A percentile compares a stretch with the other conserved stretches of the same genome.
Conservation (phyloP, 2,888 invertebrate species). For the Hololepta plana region DNA sequence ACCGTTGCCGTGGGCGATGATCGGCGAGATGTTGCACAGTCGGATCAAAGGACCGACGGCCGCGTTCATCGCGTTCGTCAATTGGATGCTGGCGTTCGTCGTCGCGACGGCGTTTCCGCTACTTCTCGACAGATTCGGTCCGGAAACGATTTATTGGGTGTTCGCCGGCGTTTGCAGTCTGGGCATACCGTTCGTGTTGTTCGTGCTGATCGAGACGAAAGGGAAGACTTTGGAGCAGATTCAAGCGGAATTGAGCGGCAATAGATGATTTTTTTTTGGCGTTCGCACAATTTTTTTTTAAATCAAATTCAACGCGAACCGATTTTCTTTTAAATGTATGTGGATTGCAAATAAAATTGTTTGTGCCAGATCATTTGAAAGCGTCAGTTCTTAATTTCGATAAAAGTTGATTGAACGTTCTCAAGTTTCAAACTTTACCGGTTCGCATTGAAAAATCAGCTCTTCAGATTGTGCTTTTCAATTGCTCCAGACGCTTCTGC, state of each 20-base stretch:
- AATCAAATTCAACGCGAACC: too few species aligned
- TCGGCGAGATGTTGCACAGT: slow-evolving; percentile 30
- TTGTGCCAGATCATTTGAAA: too few species aligned
- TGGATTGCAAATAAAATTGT: too few species aligned
- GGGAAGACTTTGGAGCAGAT: slow-evolving; percentile 30
- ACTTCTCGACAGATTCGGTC: slow-evolving; percentile 18
- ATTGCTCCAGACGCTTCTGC: too few species aligned
- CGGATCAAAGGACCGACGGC: slow-evolving; percentile 22
- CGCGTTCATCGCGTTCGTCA: slow-evolving; percentile 25
- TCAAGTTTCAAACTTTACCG: too few species aligned
- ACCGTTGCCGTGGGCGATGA: slow-evolving; percentile 31
- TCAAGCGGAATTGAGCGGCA: slow-evolving; percentile 22
- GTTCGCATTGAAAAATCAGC: too few species aligned
- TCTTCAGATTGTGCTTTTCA: too few species aligned
- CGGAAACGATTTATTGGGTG: slow-evolving; percentile 30
- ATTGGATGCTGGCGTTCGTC: slow-evolving; percentile 26
- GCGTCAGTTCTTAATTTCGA: too few species aligned
- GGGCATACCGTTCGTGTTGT: slow-evolving; percentile 28
- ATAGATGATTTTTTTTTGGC: too few species aligned
- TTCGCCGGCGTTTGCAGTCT: slow-evolving; percentile 30
- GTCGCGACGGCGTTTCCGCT: slow-evolving; percentile 28
- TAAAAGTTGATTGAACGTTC: too few species aligned
- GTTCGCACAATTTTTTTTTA: too few species aligned
- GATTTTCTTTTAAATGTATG: too few species aligned
- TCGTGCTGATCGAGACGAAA: slow-evolving; percentile 36